phyloP scores from a whole-genome alignment of 2,113 vertebrate genomes.

The Menura novaehollandiae region DNA sequence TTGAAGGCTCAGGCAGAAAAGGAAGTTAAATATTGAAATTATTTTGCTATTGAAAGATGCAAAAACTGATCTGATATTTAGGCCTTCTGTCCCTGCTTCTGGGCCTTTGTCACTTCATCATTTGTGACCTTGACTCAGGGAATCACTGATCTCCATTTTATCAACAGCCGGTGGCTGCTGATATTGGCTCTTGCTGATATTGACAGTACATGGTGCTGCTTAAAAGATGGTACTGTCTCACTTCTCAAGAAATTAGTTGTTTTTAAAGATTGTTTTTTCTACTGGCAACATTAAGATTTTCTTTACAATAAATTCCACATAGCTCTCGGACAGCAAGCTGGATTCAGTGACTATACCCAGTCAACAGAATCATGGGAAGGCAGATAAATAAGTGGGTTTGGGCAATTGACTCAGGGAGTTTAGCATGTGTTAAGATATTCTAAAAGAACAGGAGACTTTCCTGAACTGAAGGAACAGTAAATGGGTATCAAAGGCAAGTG shows the following conservation, averaged over 20 bases:
- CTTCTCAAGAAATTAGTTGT: neutral
- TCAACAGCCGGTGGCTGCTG: conserved; percentile 48
- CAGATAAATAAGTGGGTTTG: neutral
- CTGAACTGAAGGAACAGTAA: neutral
- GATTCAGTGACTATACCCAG: neutral
- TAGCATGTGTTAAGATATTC: neutral
- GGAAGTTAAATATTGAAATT: conserved; percentile 56
- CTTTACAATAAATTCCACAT: neutral
- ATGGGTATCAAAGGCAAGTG: neutral
- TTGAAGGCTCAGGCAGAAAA: conserved; percentile 1
- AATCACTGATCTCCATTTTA: conserved; percentile 51
- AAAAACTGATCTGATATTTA: conserved; percentile 48
- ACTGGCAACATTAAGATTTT: neutral
- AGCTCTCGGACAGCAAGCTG: neutral
- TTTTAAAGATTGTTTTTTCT: neutral
- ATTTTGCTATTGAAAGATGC: conserved; percentile 36
- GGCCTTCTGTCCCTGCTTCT: conserved; percentile 32
- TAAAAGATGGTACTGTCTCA: neutral
- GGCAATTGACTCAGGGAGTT: neutral
- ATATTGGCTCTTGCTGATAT: neutral
- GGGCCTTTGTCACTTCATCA: conserved; percentile 57
- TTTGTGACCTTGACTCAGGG: conserved; percentile 66
- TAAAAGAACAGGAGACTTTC: neutral
- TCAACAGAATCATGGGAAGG: neutral
- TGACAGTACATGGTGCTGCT: neutral